Base-by-base conservation (phyloP, 2,113 vertebrate genomes). In the Takifugu flavidus region DNA sequence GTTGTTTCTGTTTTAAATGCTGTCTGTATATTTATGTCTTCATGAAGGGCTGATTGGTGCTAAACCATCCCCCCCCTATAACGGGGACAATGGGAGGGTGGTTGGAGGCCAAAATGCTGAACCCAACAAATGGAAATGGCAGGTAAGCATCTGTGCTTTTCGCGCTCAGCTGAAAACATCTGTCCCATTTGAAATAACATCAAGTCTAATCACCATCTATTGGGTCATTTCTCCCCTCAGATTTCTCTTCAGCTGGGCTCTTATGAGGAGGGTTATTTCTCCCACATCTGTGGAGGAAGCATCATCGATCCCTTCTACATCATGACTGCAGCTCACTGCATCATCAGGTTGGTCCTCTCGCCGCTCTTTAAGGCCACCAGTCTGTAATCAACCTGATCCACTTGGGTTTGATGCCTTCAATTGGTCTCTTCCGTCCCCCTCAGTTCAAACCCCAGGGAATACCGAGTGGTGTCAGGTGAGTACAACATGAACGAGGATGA, bases 311-410 rank as follows among this genome's bases (percentile, higher is more conserved):
- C 0, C 46, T 67, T 20, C 0, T 53, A 76, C 66, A 46, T 90
- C 54, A 62, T 91, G 88, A 90, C 90, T 12, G 86, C 89, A 47
- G 90, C 90, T 26, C 90, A 90, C 72, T 91, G 90, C 44, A 75
- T 91, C 59, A 65, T 80, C 13, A 8, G 45, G 89, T 90, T 67
- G 76, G 28, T 29, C 28, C 28, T 29, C 28, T 29, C 28, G 5
- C 3, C 5, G 28, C 5, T 29, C 28, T 29, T 29, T 29, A 5
- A 29, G 28, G 28, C 28, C 28, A 29, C 28, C 28, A 29, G 28
- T 3, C 3, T 29, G 28, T 29, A 29, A 29, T 4, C 5, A 20
- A 29, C 28, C 28, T 29, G 28, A 29, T 29, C 5, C 3, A 29
- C 5, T 29, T 29, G 28, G 43, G 15, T 62, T 27, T 15, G 42